Evolutionary conservation across 2,797 vertebrate genomes (phyloP).

Genomic region (Anguilla pacifica): DNA sequence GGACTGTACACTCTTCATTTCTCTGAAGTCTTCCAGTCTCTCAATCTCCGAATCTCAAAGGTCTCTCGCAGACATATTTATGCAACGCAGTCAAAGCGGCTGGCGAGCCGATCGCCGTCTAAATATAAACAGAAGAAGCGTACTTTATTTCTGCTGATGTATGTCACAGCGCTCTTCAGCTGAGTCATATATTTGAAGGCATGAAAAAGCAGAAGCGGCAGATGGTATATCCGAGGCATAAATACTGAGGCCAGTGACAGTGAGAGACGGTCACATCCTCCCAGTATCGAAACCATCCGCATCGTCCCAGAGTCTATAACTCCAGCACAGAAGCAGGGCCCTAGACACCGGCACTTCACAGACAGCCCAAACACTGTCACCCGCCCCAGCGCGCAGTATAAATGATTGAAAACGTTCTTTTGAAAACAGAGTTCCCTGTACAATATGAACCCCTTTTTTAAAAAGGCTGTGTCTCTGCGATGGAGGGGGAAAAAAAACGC

Average conservation of each 20-base stretch:
- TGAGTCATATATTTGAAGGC: neutral
- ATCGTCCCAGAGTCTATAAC: neutral
- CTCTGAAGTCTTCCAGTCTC: neutral
- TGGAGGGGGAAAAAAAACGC: neutral
- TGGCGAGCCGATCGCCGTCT: neutral
- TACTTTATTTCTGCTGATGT: neutral
- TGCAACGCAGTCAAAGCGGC: neutral
- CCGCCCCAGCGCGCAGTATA: neutral
- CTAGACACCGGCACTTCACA: neutral
- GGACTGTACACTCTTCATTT: neutral
- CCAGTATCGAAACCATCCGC: neutral
- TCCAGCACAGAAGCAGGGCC: neutral
- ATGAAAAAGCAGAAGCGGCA: neutral
- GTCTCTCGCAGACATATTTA: neutral
- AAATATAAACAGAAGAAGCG: neutral
- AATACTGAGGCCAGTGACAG: neutral
- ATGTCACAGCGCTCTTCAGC: neutral
- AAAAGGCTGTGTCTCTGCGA: neutral
- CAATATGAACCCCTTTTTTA: neutral
- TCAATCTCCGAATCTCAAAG: neutral
- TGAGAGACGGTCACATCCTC: neutral
- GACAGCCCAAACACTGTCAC: neutral
- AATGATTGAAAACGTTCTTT: neutral
- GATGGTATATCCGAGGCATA: neutral
- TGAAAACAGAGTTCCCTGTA: neutral